Percentiles rank a stretch among this genome's conserved stretches.
phyloP scores from a whole-genome alignment of 2,797 vertebrate species.

The Pteropus rufus region DNA sequence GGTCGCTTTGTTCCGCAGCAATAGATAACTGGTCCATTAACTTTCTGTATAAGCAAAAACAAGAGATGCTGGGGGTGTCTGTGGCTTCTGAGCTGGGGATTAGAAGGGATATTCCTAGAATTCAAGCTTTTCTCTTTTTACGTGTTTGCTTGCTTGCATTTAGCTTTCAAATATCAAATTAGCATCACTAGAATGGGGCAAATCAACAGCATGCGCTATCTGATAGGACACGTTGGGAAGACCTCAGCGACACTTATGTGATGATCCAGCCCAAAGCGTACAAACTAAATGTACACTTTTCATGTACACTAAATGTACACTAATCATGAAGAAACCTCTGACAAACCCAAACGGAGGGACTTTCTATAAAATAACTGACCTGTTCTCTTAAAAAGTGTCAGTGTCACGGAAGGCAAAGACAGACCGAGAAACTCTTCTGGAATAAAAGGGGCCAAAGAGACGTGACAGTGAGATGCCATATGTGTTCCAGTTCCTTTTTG shows the following conservation, averaged over 20 bases:
- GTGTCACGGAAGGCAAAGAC: not conserved
- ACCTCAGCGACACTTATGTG: not conserved
- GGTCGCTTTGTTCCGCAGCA: not conserved
- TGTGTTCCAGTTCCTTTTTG: not conserved
- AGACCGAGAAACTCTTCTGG: not conserved
- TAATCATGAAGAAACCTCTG: not conserved
- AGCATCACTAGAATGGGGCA: not conserved
- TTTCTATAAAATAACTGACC: not conserved
- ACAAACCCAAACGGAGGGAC: not conserved
- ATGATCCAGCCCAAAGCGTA: not conserved
- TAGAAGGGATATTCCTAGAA: not conserved
- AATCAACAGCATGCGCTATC: no score
- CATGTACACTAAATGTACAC: no score
- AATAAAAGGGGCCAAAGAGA: not conserved
- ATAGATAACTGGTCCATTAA: not conserved
- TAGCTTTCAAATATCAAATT: not conserved
- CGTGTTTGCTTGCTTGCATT: not conserved
- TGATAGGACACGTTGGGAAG: not conserved
- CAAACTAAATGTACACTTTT: not conserved
- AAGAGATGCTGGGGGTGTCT: not conserved
- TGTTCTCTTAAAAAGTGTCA: not conserved
- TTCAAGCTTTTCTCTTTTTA: not conserved
- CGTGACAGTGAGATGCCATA: not conserved
- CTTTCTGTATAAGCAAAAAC: not conserved
- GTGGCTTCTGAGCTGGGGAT: not conserved